Base-by-base conservation (phyloP, 1,140 invertebrate species). In the Musca vetustissima region DNA sequence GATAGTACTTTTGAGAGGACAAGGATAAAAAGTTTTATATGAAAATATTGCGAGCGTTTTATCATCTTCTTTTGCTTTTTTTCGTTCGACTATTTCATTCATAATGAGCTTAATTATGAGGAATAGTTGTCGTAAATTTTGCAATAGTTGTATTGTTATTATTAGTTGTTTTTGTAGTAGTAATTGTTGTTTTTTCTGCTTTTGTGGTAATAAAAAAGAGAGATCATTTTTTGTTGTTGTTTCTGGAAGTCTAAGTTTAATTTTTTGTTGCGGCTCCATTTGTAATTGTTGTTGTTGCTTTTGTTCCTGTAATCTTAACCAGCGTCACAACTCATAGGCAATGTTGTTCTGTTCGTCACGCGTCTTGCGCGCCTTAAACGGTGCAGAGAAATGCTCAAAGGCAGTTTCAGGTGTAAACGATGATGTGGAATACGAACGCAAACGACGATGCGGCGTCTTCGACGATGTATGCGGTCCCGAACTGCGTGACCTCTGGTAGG, bases 241-340 rank as follows among this genome's bases (percentile, higher is more conserved):
- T 43, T 43, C 43, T 53, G 21, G 22, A 64, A 21, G 61, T 50
- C 25, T 11, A 57, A 53, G 49, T 15, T 57, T 52, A 22, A 69
- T n/a, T 64, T 64, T 47, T 19, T 61, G 61, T 64, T 64, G 67
- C 4, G 43, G 52, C 8, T 36, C 28, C 59, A 64, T 17, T 19
- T 64, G 36, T 15, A 36, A 36, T 59, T 21, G 61, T 28, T 32
- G 50, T 48, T 48, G 21, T 7, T n/a, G 8, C 9, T 21, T 22
- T 21, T 28, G 43, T 13, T 59, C 14, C 9, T 32, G 4, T 32
- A 17, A 24, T 47, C n/a, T 28, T 36, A 68, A 36, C 74, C 76
- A 70, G 68, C 71, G 80, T 82, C 80, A 82, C 80, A 82, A 82
- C 71, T 82, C 80, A 69, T 82, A 82, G 36, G 80, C 80, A 36